phyloP scores from a whole-genome alignment of 2,888 invertebrate genomes.

The Dermolepida albohirtum region DNA sequence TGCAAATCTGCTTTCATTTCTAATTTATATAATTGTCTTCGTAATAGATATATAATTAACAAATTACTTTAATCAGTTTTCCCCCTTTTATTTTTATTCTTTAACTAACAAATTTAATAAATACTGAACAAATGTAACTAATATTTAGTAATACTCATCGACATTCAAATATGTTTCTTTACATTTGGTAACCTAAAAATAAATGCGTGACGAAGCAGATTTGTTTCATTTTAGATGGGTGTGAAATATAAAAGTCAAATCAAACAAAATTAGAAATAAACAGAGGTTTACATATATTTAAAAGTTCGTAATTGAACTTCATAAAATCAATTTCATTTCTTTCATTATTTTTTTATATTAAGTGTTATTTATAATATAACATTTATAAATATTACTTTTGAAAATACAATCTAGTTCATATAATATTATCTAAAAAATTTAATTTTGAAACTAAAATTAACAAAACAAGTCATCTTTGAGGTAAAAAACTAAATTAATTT shows the following conservation, averaged over 20 bases:
- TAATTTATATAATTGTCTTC: conserved; percentile 9
- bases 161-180: not conserved
- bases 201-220: conserved; percentile 17
- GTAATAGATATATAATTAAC: not conserved
- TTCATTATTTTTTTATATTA: no score
- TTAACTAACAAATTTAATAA: conserved; percentile 15
- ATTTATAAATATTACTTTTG: no score
- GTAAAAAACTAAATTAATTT: no score
- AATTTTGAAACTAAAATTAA: no score
- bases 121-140: conserved; percentile 16
- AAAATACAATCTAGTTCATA: no score
- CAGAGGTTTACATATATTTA: not conserved
- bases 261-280: not conserved
- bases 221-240: conserved; percentile 20
- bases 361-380: no score
- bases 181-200: not conserved
- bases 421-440: no score
- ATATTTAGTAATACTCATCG: conserved; percentile 8
- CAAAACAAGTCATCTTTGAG: no score
- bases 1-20: conserved; percentile 29
- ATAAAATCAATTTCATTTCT: no score
- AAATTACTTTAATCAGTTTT: conserved; percentile 4
- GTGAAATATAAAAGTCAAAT: not conserved
- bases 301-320: no score
- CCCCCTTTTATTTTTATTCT: conserved; percentile 2